Evolutionary conservation across 2,888 invertebrate genomes (phyloP), one percentile per base, ranked within the genome.

Genomic region (Meloe dianella): DNA sequence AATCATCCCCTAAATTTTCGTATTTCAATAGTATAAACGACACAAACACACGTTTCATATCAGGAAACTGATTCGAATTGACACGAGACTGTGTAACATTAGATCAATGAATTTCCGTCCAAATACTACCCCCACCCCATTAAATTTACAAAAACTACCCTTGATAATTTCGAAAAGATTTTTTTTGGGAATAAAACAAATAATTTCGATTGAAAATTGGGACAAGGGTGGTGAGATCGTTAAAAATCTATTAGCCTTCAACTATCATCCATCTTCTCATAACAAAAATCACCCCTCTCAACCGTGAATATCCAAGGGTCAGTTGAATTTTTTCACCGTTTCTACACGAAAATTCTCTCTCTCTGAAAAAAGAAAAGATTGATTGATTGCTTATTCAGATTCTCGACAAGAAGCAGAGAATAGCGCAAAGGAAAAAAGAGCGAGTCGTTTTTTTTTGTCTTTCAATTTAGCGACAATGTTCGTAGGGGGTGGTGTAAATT

Each of bases 401-500:
- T 32, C 7, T 32, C 9, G 5, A 32, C 9, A 10, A 32, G 27
- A 27, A n/a, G n/a, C 27, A 2, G 27, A 27, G 27, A 27, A 3
- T 4, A 32, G 10, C 10, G 4, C 32, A 32, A 32, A 7, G 10
- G 1, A 32, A 32, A 32, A 32, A 9, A 7, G 5, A 32, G 32
- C 1, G 4, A 7, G 10, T 10, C n/a, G 32, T 32, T 32, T 10
- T 7, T 32, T 32, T 32, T 32, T 32, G 3, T 32, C 32, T n/a
- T n/a, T n/a, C n/a, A 38, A 41, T 41, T 41, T 41, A 41, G 7
- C 17, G 7, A 2, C n/a, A 41, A 2, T 14, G 35, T 35, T 12
- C n/a, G n/a, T 8, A 41, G 41, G 41, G 32, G 41, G 41, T 41
- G 41, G 41, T 41, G 41, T 41, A 41, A 41, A 41, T 41, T 41